phyloP scores from a whole-genome alignment of 2,797 vertebrate species.

The Gallinago nigripennis region DNA sequence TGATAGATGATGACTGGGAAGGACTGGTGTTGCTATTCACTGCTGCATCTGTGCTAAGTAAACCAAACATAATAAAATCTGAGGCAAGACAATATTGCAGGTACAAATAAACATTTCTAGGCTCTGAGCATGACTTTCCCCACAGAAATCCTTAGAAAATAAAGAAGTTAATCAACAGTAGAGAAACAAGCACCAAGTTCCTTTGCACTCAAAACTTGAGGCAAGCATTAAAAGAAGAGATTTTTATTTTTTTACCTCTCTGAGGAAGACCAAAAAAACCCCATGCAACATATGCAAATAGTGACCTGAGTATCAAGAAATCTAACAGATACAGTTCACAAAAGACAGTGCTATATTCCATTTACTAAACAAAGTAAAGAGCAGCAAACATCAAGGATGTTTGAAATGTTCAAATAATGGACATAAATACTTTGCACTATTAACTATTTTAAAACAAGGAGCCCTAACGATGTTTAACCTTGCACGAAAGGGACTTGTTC shows the following conservation, averaged over 20 bases:
- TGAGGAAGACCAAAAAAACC: not conserved
- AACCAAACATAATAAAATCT: slow-evolving; percentile 81
- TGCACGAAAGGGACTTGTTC: not conserved
- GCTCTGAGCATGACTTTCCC: not conserved
- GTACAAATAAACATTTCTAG: not conserved
- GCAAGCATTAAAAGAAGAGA: not conserved
- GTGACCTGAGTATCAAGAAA: not conserved
- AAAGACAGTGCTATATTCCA: not conserved
- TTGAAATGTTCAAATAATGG: not conserved
- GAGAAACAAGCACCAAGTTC: not conserved
- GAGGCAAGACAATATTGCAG: slow-evolving; percentile 69
- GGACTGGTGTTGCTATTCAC: slow-evolving; percentile 88
- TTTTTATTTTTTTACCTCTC: not conserved
- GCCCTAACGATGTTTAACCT: accelerated
- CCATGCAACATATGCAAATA: not conserved
- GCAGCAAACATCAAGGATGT: not conserved
- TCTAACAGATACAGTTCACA: not conserved
- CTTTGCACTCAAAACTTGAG: not conserved
- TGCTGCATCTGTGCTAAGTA: slow-evolving; percentile 87
- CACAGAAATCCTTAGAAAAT: not conserved
- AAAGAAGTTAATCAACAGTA: not conserved
- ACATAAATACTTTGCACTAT: not conserved
- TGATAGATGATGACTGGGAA: slow-evolving; percentile 95
- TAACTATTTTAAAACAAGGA: not conserved
- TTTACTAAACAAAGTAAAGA: not conserved